These are phyloP conservation scores for Sebastes oblongus DNA, from an alignment of 2,797 vertebrate genomes.

Conservation along the genomic window DNA sequence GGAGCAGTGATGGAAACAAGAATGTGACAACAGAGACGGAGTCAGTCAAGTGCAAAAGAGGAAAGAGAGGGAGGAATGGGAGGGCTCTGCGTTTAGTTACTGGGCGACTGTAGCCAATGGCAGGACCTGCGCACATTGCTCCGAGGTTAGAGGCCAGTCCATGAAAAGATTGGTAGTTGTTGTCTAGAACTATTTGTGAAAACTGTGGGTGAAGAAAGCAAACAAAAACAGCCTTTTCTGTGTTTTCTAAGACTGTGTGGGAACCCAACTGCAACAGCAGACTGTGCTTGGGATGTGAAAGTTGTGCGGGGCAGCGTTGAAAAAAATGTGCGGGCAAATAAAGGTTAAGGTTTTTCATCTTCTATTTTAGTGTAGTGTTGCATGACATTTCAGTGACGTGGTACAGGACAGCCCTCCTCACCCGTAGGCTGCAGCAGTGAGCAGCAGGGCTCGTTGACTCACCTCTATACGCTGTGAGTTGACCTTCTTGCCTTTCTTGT, in stretches of 20 bases:
- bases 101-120: constrained; percentile 10
- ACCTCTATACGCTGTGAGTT: constrained; percentile 98
- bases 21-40: constrained; percentile 43
- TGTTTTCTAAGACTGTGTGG: not conserved
- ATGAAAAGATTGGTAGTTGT: constrained; percentile 6
- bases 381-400: not conserved
- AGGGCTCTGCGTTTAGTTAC: constrained; percentile 14
- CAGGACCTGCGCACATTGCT: constrained; percentile 1
- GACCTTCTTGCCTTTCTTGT: constrained; percentile 97
- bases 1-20: constrained; percentile 4
- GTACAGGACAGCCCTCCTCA: not conserved
- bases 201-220: constrained; percentile 10
- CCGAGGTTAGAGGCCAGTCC: constrained; percentile 4
- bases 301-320: not conserved
- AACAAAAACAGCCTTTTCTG: constrained; percentile 8
- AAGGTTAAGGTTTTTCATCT: not conserved
- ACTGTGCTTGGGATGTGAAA: not conserved
- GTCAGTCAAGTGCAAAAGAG: constrained; percentile 56
- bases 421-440: not conserved
- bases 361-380: not conserved
- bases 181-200: constrained; percentile 18
- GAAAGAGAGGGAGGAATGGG: not conserved
- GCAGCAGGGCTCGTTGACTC: constrained; percentile 42
- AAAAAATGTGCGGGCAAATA: not conserved
- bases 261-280: not conserved